Base-by-base conservation (phyloP, 2,113 vertebrate genomes). In the Bubo bubo region DNA sequence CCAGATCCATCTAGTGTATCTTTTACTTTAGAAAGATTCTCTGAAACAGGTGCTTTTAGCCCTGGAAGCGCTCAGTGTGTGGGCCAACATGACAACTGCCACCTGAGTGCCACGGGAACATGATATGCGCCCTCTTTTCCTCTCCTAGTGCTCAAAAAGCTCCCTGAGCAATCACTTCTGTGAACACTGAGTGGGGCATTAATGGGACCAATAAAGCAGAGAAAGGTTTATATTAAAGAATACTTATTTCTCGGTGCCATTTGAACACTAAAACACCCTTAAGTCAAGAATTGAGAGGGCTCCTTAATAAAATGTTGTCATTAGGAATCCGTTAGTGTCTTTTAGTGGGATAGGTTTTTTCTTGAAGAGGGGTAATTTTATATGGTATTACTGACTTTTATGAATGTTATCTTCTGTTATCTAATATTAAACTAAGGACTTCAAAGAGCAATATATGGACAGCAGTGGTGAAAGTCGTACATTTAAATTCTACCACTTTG, bases 81-180 rank as follows among this genome's bases (percentile, higher is more conserved):
- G 37, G 66, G 14, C 34, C 66, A 66, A 34, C 6, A 2, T 1
- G 1, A 12, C 8, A 2, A 20, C 22, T 32, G 28, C 13, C 41
- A 34, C 27, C 47, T 20, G 49, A 45, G 67, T 41, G 58, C n/a
- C 63, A 14, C 13, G 3, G 49, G 68, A 68, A 55, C 14, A 3
- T 0, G 8, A 2, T 1, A 0, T 18, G 34, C 6, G 7, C 32
- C 47, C 28, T 41, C 47, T 17, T 73, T 39, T 43, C 64, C 13
- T 63, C 30, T 49, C 30, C 2, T 3, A 12, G 18, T 27, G 14
- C 53, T 50, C 35, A 24, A 1, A 14, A 47, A 70, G 37, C 27
- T 56, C 47, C 45, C 39, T 9, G 24, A 63, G 55, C 35, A 37
- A 26, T 18, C 30, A 3, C 26, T 39, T 26, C 60, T 56, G 50